Percentiles rank a stretch among this genome's conserved stretches.
phyloP scores from a whole-genome alignment of 2,888 invertebrate genomes.

The Brenthis ino region DNA sequence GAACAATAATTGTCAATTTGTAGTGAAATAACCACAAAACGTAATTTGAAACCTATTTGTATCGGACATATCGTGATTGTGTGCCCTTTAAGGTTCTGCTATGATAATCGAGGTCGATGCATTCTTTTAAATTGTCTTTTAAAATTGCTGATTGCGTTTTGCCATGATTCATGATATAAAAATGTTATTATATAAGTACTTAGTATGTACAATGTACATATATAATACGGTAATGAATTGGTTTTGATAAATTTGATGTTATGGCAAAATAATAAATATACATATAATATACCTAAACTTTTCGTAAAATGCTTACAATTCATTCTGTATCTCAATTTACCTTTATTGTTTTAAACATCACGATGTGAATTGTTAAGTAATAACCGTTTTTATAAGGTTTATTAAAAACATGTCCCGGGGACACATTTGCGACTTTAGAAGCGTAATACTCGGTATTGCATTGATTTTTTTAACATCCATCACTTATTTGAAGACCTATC shows the following conservation, averaged over 20 bases:
- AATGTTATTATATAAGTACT: background rate
- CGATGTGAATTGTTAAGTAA: no score
- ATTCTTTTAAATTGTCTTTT: constrained; percentile 39
- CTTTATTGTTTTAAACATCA: no score
- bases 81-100: constrained; percentile 42
- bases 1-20: constrained; percentile 41
- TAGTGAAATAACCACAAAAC: constrained; percentile 42
- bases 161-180: constrained; percentile 28
- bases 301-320: no score
- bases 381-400: no score
- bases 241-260: background rate
- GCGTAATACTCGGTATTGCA: no score
- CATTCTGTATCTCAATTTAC: no score
- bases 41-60: constrained; percentile 46
- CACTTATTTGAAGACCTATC: no score
- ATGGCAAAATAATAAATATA: background rate
- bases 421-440: no score
- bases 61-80: constrained; percentile 42
- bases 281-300: no score
- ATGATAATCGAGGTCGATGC: constrained; percentile 34
- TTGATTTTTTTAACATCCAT: no score
- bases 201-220: background rate
- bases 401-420: no score
- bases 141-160: constrained; percentile 30
- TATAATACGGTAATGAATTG: background rate